These are phyloP conservation scores for Magallana ariakensis DNA, from an alignment of 1,140 invertebrate species.

Conservation along the genomic window DNA sequence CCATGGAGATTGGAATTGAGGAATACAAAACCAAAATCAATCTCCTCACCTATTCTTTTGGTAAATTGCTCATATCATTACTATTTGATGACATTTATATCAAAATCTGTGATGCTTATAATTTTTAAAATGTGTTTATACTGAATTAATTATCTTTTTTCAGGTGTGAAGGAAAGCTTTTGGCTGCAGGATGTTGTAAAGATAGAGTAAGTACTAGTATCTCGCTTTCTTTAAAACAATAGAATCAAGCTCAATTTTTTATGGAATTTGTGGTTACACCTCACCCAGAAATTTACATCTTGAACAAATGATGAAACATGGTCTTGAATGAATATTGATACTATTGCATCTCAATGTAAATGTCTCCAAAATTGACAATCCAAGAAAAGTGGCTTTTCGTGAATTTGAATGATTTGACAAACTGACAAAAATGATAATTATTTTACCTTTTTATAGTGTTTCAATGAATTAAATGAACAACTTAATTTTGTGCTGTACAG, in stretches of 20 bases:
- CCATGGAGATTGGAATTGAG: slow-evolving; percentile 57
- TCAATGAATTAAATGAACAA: background rate
- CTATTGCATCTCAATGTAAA: too few species aligned
- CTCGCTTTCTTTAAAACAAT: too few species aligned
- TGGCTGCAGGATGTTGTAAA: slow-evolving; percentile 47
- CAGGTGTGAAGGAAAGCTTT: slow-evolving; percentile 43
- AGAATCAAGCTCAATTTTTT: too few species aligned
- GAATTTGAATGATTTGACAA: too few species aligned
- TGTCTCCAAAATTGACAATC: too few species aligned
- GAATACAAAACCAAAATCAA: slow-evolving; percentile 50
- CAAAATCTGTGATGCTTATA: background rate
- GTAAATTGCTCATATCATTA: slow-evolving; percentile 44
- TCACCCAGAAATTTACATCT: too few species aligned
- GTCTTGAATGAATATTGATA: too few species aligned
- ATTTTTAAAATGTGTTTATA: background rate
- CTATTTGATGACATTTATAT: too few species aligned
- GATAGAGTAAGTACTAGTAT: slow-evolving; percentile 59
- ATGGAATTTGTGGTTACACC: background rate
- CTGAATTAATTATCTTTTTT: background rate
- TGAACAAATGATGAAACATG: too few species aligned
- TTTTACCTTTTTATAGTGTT: background rate
- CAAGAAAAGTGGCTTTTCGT: too few species aligned
- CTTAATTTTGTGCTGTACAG: background rate
- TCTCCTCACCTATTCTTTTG: slow-evolving; percentile 52
- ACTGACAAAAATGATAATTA: background rate